Conservation (phyloP, 2,113 vertebrate genomes). For the Actinemys pallida region DNA sequence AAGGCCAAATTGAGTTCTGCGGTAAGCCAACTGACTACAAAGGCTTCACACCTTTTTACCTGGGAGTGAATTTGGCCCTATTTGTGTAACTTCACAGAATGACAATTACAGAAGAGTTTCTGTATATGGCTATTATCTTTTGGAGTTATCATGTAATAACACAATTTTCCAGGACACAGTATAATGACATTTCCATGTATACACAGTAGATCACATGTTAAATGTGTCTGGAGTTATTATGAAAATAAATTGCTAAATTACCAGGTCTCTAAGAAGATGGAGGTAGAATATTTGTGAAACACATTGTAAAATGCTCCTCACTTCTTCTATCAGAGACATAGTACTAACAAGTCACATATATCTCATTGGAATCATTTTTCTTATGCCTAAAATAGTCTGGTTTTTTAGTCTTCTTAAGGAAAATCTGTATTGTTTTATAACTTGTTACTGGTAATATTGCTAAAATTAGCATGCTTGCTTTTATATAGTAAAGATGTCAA, state of each 20-base stretch:
- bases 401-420: background rate
- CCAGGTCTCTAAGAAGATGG: conserved; percentile 52
- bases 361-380: background rate
- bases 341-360: background rate
- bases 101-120: conserved; percentile 66
- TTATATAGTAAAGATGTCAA: background rate
- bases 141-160: conserved; percentile 71
- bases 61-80: background rate
- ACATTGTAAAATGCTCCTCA: conserved; percentile 21
- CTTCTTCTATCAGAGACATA: background rate
- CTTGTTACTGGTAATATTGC: background rate
- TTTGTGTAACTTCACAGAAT: conserved; percentile 53
- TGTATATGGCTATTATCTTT: conserved; percentile 69
- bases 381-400: conserved; percentile 44
- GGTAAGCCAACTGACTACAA: background rate
- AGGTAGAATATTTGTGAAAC: conserved; percentile 43
- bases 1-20: conserved; percentile 43
- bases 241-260: conserved; percentile 68
- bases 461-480: background rate
- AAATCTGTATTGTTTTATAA: background rate
- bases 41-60: background rate
- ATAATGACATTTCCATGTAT: conserved; percentile 77
- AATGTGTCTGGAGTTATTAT: conserved; percentile 52
- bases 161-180: conserved; percentile 73
- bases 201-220: conserved; percentile 59